Evolutionary conservation across 2,797 vertebrate species (phyloP).

Genomic region (Hozukius guyotensis): DNA sequence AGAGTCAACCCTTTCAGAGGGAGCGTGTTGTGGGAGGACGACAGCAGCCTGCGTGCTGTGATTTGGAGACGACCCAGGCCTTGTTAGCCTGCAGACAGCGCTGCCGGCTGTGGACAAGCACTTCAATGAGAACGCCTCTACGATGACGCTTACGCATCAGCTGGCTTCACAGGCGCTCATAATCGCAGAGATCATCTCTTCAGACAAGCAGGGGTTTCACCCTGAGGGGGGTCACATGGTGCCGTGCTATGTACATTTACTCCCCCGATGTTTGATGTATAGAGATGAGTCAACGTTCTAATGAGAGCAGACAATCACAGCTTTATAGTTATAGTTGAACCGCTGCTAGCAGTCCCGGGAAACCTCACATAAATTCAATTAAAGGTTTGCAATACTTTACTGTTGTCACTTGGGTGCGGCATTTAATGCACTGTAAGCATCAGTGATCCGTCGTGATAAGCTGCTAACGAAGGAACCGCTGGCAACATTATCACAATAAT

Average conservation of each 20-base stretch:
- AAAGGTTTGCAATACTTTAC: background rate
- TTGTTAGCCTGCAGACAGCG: constrained; percentile 16
- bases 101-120: background rate
- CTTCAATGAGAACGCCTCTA: background rate
- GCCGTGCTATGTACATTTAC: background rate
- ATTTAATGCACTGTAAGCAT: background rate
- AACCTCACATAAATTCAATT: background rate
- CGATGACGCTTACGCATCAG: background rate
- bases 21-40: background rate
- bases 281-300: background rate
- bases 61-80: constrained; percentile 32
- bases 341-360: background rate
- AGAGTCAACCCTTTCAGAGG: background rate
- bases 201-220: background rate
- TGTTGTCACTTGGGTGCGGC: background rate
- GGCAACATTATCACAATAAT: background rate
- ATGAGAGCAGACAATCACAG: background rate
- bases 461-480: background rate
- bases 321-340: background rate
- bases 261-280: background rate
- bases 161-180: background rate
- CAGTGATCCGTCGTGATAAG: background rate
- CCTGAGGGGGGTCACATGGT: background rate
- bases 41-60: constrained; percentile 12
- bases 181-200: background rate